These are phyloP conservation scores for Siniperca knerii DNA, from an alignment of 2,113 vertebrate species.

Conservation along the genomic window DNA sequence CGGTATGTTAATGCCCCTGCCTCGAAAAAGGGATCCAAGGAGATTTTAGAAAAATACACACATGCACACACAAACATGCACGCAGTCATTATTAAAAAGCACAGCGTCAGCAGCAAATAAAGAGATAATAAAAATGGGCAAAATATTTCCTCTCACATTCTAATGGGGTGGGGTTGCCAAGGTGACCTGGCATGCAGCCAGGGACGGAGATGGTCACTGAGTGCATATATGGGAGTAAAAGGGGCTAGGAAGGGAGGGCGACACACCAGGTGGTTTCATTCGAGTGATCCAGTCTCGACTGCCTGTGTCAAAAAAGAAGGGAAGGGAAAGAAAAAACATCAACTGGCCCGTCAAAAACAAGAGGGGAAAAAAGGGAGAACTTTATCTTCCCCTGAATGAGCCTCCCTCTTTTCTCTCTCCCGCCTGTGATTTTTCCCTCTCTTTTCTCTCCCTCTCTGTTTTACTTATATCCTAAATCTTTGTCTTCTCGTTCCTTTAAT, in stretches of 20 bases:
- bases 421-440: constrained; percentile 55
- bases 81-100: constrained; percentile 64
- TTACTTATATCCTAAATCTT: constrained; percentile 47
- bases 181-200: constrained; percentile 79
- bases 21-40: constrained; percentile 64
- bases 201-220: constrained; percentile 79
- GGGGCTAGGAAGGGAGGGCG: constrained; percentile 55
- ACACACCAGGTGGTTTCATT: constrained; percentile 83
- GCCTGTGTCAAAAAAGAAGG: constrained; percentile 72
- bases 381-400: constrained; percentile 75
- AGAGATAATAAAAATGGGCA: constrained; percentile 78
- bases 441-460: constrained; percentile 49
- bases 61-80: constrained; percentile 23
- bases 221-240: constrained; percentile 75
- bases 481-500: constrained; percentile 33
- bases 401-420: constrained; percentile 65
- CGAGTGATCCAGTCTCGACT: constrained; percentile 77
- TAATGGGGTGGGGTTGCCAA: constrained; percentile 79
- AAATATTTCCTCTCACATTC: constrained; percentile 77
- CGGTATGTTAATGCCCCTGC: constrained; percentile 58
- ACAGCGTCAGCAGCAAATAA: constrained; percentile 74
- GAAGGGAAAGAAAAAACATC: constrained; percentile 68
- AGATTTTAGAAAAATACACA: constrained; percentile 64
- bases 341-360: constrained; percentile 76
- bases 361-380: constrained; percentile 68